These are phyloP conservation scores for Melanostoma mellinum DNA, from an alignment of 2,888 invertebrate genomes.

Conservation along the genomic window DNA sequence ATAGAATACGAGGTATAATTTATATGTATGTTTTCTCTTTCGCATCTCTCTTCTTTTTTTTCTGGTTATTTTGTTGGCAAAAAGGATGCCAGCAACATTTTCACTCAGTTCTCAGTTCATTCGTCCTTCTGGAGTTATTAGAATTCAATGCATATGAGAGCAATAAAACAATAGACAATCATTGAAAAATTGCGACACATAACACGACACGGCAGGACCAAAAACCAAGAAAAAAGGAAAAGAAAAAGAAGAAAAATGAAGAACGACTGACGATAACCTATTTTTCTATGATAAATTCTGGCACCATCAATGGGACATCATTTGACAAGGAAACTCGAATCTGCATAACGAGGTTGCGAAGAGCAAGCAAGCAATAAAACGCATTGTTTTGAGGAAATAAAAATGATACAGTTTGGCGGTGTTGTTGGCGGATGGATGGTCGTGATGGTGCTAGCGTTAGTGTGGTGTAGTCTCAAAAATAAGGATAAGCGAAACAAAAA, in stretches of 20 bases:
- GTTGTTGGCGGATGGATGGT: neutral
- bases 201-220: constrained; percentile 31
- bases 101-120: constrained; percentile 10
- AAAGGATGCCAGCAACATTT: constrained; percentile 5
- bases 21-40: constrained; percentile 47
- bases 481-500: constrained; percentile 9
- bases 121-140: constrained; percentile 50
- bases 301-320: constrained; percentile 19
- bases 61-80: constrained; percentile 21
- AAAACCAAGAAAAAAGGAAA: constrained; percentile 6
- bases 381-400: constrained; percentile 53
- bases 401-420: constrained; percentile 48
- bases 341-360: constrained; percentile 62
- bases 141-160: constrained; percentile 65
- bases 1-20: constrained; percentile 40
- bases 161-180: constrained; percentile 69
- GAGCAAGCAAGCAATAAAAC: constrained; percentile 61
- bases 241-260: constrained; percentile 9
- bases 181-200: constrained; percentile 53
- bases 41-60: too few species aligned
- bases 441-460: neutral
- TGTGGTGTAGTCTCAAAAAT: too few species aligned
- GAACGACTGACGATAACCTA: constrained; percentile 34
- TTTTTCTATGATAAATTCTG: constrained; percentile 42
- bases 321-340: constrained; percentile 57